phyloP scores from a whole-genome alignment of 2,113 vertebrate genomes.

The Piaya cayana region DNA sequence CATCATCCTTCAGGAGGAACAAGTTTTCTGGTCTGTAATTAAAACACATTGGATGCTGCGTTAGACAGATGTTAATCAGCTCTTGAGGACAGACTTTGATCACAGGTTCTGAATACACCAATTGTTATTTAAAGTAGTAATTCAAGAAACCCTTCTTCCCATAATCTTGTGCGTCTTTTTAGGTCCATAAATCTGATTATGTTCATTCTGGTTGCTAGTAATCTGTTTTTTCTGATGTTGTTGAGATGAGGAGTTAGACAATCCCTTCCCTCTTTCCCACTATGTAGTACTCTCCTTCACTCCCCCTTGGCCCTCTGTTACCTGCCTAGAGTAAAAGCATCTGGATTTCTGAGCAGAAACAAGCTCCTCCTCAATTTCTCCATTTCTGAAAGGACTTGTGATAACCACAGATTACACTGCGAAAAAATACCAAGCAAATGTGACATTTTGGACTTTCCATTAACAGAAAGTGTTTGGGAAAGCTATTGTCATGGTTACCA shows the following conservation, averaged over 20 bases:
- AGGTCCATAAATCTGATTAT: background rate
- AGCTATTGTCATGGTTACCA: background rate
- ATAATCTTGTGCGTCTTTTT: background rate
- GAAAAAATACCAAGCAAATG: background rate
- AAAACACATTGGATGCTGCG: background rate
- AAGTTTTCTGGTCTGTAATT: background rate
- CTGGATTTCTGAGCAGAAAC: background rate
- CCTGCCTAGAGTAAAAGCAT: rapidly evolving
- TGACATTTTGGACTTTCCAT: background rate
- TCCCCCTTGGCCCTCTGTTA: background rate
- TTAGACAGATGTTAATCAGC: background rate
- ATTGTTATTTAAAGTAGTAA: background rate
- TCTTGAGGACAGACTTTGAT: background rate
- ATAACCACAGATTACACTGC: background rate
- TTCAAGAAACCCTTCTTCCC: background rate
- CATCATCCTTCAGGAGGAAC: background rate
- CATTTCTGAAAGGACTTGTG: background rate
- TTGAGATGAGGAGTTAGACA: background rate
- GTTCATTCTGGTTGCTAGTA: background rate
- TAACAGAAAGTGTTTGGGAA: background rate
- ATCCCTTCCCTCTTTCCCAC: background rate
- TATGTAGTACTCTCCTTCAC: background rate
- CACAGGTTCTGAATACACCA: background rate
- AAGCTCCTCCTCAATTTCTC: background rate
- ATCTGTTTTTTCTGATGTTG: background rate